Base-by-base conservation (phyloP, 2,113 vertebrate genomes). In the Phylloscopus whistleri region DNA sequence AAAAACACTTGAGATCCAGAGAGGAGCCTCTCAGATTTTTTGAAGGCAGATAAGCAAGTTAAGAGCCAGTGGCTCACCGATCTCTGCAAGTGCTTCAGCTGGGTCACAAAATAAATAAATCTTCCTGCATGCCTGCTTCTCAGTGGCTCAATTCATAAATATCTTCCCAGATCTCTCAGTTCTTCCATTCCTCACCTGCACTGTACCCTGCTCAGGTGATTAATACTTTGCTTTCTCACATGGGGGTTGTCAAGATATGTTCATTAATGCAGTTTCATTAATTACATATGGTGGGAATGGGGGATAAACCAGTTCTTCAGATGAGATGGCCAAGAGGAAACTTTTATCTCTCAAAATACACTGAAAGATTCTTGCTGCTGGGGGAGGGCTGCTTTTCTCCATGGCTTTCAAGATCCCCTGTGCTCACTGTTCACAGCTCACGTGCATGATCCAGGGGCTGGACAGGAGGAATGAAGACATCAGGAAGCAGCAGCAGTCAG, bases 281-380 rank as follows among this genome's bases (percentile, higher is more conserved):
- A 52, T 93, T 62, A 31, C 0, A 0, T 41, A 18, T 0, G 1
- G 16, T 43, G 56, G 58, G 33, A 86, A 60, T 4, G 16, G 46
- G 53, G 68, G 21, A 64, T 68, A 91, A 91, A 86, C 35, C 68
- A 87, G 58, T 80, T 95, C 91, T 86, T 73, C 59, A 86, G 53
- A 94, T 6, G 21, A 7, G 15, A 73, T n/a, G 15, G 59, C 59
- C 92, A 44, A 60, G 55, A 93, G 80, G 68, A 80, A 93, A 31
- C 46, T 60, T 83, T 44, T 84, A 44, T 60, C 46, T 84, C 22
- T 52, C 77, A 58, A 60, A 94, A 77, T 12, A 48, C 31, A 37
- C 37, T 27, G 59, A 69, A 48, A 83, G 53, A 53, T 69, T 83
- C 24, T 48, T 55, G 31, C 14, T 77, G n/a, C n/a, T 44, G n/a